phyloP scores from a whole-genome alignment of 1,140 invertebrate species.

The Drosophila kanapiae region DNA sequence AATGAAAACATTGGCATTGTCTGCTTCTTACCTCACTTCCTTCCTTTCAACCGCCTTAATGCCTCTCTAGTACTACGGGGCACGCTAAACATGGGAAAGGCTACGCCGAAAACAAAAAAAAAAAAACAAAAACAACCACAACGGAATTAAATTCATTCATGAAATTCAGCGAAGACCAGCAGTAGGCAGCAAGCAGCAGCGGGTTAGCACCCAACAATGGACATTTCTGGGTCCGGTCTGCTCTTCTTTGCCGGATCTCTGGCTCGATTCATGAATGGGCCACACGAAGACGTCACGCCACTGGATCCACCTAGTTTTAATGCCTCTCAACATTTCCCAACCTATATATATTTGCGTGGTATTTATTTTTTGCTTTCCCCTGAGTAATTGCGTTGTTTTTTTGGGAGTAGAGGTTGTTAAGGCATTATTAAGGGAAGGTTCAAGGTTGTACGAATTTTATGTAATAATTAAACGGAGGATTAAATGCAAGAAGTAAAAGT shows the following conservation, averaged over 20 bases:
- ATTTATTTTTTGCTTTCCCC: constrained; percentile 2
- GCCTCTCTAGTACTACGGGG: constrained; percentile 46
- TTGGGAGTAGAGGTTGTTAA: no score
- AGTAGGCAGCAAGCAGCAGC: background rate
- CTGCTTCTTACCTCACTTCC: constrained; percentile 77
- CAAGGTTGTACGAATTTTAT: background rate
- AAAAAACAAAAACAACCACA: constrained; percentile 22
- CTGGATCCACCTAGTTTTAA: constrained; percentile 22
- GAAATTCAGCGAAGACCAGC: constrained; percentile 57
- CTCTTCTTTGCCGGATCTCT: constrained; percentile 7
- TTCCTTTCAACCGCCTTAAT: constrained; percentile 65
- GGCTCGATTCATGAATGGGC: constrained; percentile 40
- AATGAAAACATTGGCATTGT: constrained; percentile 83
- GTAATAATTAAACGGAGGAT: background rate
- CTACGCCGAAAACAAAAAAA: constrained; percentile 6
- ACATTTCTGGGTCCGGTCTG: constrained; percentile 39
- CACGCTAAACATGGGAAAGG: constrained; percentile 60
- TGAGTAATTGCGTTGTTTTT: constrained; percentile 34
- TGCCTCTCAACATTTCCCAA: constrained; percentile 23
- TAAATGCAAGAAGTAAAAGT: background rate
- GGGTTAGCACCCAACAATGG: constrained; percentile 46
- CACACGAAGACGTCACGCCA: constrained; percentile 34
- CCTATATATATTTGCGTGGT: constrained; percentile 25
- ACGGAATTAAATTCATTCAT: constrained; percentile 76
- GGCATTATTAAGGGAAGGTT: background rate